Percentiles rank a stretch among this genome's conserved stretches.
phyloP scores from a whole-genome alignment of 2,113 vertebrate species.

The Furnarius figulus region DNA sequence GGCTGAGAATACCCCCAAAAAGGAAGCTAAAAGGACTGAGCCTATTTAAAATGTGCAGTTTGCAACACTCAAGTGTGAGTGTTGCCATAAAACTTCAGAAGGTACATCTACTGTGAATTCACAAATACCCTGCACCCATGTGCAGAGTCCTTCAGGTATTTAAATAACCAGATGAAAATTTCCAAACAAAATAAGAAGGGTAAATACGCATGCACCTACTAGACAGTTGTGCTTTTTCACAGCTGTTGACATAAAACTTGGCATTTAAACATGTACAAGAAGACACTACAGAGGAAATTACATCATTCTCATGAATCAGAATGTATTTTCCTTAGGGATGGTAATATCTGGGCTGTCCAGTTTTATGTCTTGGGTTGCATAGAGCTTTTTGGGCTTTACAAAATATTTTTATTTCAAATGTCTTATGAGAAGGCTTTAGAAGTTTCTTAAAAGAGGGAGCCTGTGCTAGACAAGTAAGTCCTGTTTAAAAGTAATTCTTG shows the following conservation, averaged over 20 bases:
- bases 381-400: not conserved
- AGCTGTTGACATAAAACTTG: slow-evolving; percentile 26
- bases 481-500: slow-evolving; percentile 44
- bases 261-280: not conserved
- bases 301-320: slow-evolving; percentile 13
- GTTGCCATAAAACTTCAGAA: not conserved
- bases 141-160: not conserved
- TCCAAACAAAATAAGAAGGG: slow-evolving; percentile 19
- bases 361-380: not conserved
- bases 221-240: slow-evolving; percentile 40
- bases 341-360: not conserved
- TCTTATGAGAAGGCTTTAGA: not conserved
- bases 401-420: slow-evolving; percentile 21
- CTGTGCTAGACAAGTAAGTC: slow-evolving; percentile 36
- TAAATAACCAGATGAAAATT: slow-evolving; percentile 21
- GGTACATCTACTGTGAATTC: not conserved
- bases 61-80: not conserved
- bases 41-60: not conserved
- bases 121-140: not conserved
- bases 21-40: not conserved
- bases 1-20: not conserved
- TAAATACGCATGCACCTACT: not conserved
- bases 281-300: slow-evolving; percentile 8
- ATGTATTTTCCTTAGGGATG: not conserved
- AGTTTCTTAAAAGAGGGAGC: not conserved